Evolutionary conservation across 2,888 invertebrate species (phyloP).

Genomic region (Dermolepida albohirtum): DNA sequence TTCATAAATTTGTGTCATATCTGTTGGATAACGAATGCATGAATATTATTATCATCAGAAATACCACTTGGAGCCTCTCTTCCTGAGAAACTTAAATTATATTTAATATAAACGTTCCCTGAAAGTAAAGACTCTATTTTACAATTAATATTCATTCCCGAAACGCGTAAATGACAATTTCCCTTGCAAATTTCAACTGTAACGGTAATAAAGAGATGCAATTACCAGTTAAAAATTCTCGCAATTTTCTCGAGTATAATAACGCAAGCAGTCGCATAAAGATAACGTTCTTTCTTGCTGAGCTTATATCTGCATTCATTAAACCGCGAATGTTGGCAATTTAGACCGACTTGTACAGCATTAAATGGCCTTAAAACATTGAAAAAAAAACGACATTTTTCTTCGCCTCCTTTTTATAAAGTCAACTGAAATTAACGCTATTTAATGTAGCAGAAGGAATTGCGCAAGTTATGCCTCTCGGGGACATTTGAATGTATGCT

Average conservation of each 20-base stretch:
- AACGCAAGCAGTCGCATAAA: conserved; percentile 29
- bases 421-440: conserved; percentile 19
- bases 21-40: no score
- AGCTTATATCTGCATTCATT: conserved; percentile 37
- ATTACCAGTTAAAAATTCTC: conserved; percentile 36
- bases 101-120: background rate
- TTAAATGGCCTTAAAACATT: conserved; percentile 28
- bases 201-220: conserved; percentile 12
- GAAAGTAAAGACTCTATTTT: background rate
- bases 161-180: conserved; percentile 24
- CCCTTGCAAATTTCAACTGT: conserved; percentile 23
- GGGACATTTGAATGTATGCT: no score
- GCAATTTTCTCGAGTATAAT: conserved; percentile 29
- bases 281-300: conserved; percentile 23
- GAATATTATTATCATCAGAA: no score
- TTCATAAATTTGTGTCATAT: no score
- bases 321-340: conserved; percentile 32
- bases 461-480: background rate
- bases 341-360: conserved; percentile 27
- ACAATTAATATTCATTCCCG: conserved; percentile 24
- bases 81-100: conserved; percentile 15
- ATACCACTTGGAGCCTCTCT: no score
- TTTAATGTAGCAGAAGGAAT: conserved; percentile 36
- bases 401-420: conserved; percentile 12
- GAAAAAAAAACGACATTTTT: background rate